Conservation (phyloP, 2,888 invertebrate genomes). For the Eurytoma adleriae region DNA sequence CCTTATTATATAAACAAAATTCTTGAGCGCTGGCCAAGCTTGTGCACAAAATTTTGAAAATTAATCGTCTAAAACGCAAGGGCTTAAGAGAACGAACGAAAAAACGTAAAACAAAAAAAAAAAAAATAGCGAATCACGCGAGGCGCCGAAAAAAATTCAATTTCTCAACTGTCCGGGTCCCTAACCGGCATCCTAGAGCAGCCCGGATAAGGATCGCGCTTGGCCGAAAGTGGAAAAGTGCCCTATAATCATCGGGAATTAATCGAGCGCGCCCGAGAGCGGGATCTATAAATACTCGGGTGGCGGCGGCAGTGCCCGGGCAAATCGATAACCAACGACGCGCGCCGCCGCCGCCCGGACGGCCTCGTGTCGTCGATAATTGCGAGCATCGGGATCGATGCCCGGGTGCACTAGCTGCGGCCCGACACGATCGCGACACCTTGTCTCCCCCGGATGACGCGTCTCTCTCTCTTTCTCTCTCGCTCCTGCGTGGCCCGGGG, state of each 20-base stretch:
- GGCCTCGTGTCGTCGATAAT: slow-evolving; percentile 48
- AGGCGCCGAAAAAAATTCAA: slow-evolving; percentile 1
- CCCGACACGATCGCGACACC: slow-evolving; percentile 37
- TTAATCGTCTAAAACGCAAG: no score
- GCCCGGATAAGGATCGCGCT: slow-evolving; percentile 9
- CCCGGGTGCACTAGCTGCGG: background rate
- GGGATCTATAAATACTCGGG: slow-evolving; percentile 27
- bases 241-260: slow-evolving; percentile 48
- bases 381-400: slow-evolving; percentile 32
- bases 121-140: slow-evolving; percentile 23
- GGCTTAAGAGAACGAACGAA: background rate
- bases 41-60: no score
- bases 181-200: background rate
- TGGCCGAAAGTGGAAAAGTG: slow-evolving; percentile 41
- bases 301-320: background rate
- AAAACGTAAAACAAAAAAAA: background rate
- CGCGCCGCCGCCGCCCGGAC: no score
- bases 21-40: no score
- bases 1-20: no score
- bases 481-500: no score
- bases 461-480: background rate
- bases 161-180: slow-evolving; percentile 5
- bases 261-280: slow-evolving; percentile 28
- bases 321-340: slow-evolving; percentile 13
- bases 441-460: slow-evolving; percentile 3